A percentile compares a stretch with the other conserved stretches of the same genome.
phyloP scores from a whole-genome alignment of 2,888 invertebrate species.

The Nycteola revayana region DNA sequence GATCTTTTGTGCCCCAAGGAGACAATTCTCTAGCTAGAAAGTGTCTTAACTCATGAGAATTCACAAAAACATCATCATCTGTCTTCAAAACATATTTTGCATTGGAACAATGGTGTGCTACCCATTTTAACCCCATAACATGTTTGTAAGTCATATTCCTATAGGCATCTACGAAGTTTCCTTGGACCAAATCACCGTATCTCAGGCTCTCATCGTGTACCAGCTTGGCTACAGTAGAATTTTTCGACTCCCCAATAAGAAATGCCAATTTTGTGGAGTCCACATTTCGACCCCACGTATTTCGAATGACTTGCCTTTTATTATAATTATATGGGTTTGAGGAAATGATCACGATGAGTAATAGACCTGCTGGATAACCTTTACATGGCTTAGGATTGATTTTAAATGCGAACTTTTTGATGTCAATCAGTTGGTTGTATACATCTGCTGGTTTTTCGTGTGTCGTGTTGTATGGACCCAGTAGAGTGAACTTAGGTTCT shows the following conservation, averaged over 20 bases:
- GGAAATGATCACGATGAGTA: conserved; percentile 85
- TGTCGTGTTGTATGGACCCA: conserved; percentile 43
- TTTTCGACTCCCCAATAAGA: conserved; percentile 79
- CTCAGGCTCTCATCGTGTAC: conserved; percentile 79
- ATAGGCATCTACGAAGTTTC: conserved; percentile 89
- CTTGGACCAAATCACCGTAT: conserved; percentile 88
- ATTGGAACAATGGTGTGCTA: conserved; percentile 84
- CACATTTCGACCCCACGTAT: conserved; percentile 86
- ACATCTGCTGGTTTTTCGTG: conserved; percentile 37
- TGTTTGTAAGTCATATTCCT: conserved; percentile 93
- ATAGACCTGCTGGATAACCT: conserved; percentile 56
- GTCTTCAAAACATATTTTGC: conserved; percentile 87
- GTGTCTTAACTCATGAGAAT: conserved; percentile 83
- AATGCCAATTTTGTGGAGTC: conserved; percentile 84
- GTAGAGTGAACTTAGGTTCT: conserved; percentile 47
- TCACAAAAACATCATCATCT: conserved; percentile 89
- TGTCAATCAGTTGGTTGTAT: conserved; percentile 73
- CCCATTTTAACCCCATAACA: conserved; percentile 91
- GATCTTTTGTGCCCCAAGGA: conserved; percentile 81
- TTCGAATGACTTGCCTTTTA: conserved; percentile 85
- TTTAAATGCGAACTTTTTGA: conserved; percentile 84
- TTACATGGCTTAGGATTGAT: conserved; percentile 82
- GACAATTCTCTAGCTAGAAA: conserved; percentile 82
- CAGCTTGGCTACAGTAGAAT: conserved; percentile 41
- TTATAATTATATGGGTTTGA: conserved; percentile 85